Evolutionary conservation across 1,140 invertebrate species (phyloP), one percentile per base, ranked within the genome.

Genomic region (Heliconius hewitsoni): DNA sequence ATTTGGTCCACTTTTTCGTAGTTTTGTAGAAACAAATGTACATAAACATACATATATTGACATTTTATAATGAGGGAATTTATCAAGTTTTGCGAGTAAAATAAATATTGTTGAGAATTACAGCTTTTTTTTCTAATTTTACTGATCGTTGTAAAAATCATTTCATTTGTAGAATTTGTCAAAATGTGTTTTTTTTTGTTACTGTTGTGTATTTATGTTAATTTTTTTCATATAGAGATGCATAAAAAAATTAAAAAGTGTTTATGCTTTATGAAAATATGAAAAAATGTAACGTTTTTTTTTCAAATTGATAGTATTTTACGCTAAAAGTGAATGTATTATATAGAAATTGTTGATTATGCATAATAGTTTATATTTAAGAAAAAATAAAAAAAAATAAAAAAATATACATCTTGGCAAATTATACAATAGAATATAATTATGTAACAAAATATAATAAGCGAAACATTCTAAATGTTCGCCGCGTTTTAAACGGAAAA

Each of bases 91-190:
- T 60, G 19, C 23, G n/a, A 27, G 8, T 11, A 23, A 23, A 60
- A 9, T 8, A 60, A 60, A 2, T 52, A 19, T 52, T 52, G 6
- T 52, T 19, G 16, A 52, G 6, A 19, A 19, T 19, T 52, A 19
- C 9, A 52, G 34, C 3, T 18, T 52, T 18, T 52, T 52, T 52
- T 52, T 19, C 16, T 23, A 1, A 78, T 82, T 82, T 82, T 79
- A 82, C 81, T 82, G 81, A 82, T 79, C 81, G 71, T 79, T 78
- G 70, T 78, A 78, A 76, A 34, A 23, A n/a, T 71, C 34, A 37
- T 72, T 78, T 55, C 6, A 27, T 80, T 78, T 80, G 78, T 73
- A 76, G 71, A 73, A 76, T 83, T 76, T 55, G 70, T 80, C 79
- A 70, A 77, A 73, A 46, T 73, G 9, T 27, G 9, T 27, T 37